phyloP scores from a whole-genome alignment of 2,888 invertebrate genomes.

The Agrotis segetum region DNA sequence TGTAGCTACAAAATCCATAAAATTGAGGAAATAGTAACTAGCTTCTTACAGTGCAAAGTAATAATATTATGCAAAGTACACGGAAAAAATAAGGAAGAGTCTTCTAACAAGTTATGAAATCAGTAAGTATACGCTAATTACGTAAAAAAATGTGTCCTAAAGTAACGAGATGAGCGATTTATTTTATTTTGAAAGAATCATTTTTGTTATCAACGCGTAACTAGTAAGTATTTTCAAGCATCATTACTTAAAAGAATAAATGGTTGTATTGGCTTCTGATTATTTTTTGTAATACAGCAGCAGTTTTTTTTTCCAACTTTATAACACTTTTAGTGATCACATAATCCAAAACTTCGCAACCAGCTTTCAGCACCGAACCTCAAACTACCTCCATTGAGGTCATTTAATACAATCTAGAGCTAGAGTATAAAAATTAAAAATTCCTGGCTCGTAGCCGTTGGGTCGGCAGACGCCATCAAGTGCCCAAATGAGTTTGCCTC shows the following conservation, averaged over 20 bases:
- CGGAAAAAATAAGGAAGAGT: constrained; percentile 7
- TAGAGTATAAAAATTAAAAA: constrained; percentile 77
- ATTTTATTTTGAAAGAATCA: not conserved
- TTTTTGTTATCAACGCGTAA: not conserved
- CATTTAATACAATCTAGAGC: constrained; percentile 63
- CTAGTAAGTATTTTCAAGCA: too few relatives aligned
- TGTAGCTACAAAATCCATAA: too few relatives aligned
- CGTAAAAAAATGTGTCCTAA: constrained; percentile 4
- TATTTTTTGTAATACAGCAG: too few relatives aligned
- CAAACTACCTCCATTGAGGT: constrained; percentile 43
- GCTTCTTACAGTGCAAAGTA: too few relatives aligned
- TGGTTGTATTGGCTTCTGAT: too few relatives aligned
- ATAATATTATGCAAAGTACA: not conserved
- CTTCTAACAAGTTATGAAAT: constrained; percentile 10
- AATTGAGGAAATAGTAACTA: too few relatives aligned
- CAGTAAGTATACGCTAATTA: constrained; percentile 6
- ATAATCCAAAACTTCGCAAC: not conserved
- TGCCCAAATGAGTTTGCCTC: constrained; percentile 81
- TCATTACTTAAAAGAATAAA: too few relatives aligned
- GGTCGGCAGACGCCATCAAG: constrained; percentile 72
- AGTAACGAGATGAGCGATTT: constrained; percentile 27
- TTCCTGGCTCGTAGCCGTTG: constrained; percentile 70
- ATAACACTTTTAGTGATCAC: not conserved
- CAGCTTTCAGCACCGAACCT: not conserved
- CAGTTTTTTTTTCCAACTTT: not conserved